Evolutionary conservation across 1,140 invertebrate species (phyloP), one percentile per base, ranked within the genome.

Genomic region (Sesamia nonagrioides): DNA sequence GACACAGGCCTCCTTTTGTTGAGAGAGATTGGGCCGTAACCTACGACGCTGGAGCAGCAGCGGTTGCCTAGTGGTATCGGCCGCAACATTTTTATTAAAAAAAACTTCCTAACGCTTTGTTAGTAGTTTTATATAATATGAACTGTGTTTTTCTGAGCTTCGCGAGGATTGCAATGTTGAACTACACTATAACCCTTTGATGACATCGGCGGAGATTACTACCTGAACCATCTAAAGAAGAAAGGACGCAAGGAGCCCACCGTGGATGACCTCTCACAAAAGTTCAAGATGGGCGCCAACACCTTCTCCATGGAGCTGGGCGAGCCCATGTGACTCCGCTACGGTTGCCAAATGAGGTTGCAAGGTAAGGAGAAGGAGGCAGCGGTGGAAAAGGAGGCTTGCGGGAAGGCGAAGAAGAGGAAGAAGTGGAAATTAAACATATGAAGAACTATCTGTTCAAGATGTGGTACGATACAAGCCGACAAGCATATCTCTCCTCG

Each of bases 241-340:
- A 94, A 91, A 0, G 92, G 93, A 2, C 81, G 86, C 13, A 89
- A 90, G 63, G 88, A 90, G 3, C 81, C 93, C 0, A 60, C 58
- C 2, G 82, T 87, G 0, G 88, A 92, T 48, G 92, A 94, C 35
- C 72, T 94, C 37, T 90, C 85, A 17, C 87, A 94, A 84, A 92
- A 92, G 78, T 94, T 94, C 33, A 91, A 93, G 79, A 92, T 94
- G 92, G 93, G 93, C 0, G 92, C 89, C 6, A 95, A 95, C 84
- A 95, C 93, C 5, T 94, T 92, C 81, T 91, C 87, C 35, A 89
- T 94, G 13, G 89, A 94, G 40, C 79, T 94, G 1, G 92, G 69
- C 9, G 91, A 93, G 13, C 82, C 92, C 0, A 82, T 90, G 1
- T 77, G 80, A 7, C 66, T 93, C 90, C 92, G 0, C 78, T 94